phyloP scores from a whole-genome alignment of 2,888 invertebrate species.

The Pristionchus maxplancki region DNA sequence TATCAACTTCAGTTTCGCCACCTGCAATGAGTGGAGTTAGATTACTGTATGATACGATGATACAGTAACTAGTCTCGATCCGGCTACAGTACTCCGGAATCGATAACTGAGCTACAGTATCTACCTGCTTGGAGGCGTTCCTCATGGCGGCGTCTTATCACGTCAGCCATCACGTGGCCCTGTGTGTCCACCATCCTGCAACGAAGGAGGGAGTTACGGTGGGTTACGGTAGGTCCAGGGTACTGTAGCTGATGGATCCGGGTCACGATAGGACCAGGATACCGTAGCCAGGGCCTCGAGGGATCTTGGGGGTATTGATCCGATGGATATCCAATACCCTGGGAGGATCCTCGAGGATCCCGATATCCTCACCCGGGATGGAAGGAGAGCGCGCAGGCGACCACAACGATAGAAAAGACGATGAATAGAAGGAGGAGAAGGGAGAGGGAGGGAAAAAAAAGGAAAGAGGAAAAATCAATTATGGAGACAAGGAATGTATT shows the following conservation, averaged over 20 bases:
- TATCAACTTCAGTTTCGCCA: conserved; percentile 26
- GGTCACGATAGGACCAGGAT: not conserved
- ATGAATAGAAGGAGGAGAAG: conserved; percentile 6
- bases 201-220: not conserved
- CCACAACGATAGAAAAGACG: conserved; percentile 34
- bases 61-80: not conserved
- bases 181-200: conserved; percentile 41
- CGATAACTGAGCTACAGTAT: not conserved
- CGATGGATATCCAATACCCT: not conserved
- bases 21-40: not conserved
- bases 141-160: conserved; percentile 36
- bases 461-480: not conserved
- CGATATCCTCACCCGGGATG: not conserved
- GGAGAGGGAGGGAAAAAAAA: not conserved
- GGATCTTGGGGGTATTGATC: not conserved
- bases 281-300: not conserved
- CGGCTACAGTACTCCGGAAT: not conserved
- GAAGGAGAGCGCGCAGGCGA: conserved; percentile 25
- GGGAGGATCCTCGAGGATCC: not conserved
- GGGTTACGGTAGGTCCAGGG: not conserved
- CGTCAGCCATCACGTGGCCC: conserved; percentile 39
- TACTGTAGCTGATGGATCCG: not conserved
- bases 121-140: conserved; percentile 39
- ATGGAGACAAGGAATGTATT: not conserved
- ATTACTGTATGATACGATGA: not conserved